Evolutionary conservation across 2,113 vertebrate genomes (phyloP).

Genomic region (Mus pahari): DNA sequence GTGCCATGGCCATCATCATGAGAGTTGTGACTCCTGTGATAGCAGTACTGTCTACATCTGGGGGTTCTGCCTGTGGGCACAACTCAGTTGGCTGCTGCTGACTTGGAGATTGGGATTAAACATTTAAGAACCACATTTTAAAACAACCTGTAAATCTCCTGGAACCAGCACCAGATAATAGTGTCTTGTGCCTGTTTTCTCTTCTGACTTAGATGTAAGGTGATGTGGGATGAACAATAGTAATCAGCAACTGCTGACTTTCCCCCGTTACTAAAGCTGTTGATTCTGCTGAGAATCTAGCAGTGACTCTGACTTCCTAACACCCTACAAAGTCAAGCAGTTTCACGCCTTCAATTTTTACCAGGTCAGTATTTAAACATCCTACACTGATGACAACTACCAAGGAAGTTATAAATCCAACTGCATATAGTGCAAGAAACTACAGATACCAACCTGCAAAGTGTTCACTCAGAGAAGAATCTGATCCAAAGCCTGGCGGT

Average conservation of each 20-base stretch:
- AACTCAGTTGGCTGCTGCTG: conserved; percentile 9
- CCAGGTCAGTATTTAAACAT: not conserved
- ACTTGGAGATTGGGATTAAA: not conserved
- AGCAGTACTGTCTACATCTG: not conserved
- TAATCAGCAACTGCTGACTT: not conserved
- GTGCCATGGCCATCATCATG: not conserved
- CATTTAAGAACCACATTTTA: not conserved
- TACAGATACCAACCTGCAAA: not conserved
- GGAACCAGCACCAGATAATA: not conserved
- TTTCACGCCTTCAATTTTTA: not conserved
- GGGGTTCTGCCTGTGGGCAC: not conserved
- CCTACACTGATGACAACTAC: not conserved
- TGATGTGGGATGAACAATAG: not conserved
- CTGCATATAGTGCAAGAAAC: not conserved
- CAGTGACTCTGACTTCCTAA: not conserved
- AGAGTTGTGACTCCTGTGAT: not conserved
- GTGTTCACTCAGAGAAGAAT: not conserved
- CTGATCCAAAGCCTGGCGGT: no score
- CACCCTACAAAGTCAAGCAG: not conserved
- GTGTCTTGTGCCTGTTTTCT: not conserved
- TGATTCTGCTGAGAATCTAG: not conserved
- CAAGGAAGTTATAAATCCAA: not conserved
- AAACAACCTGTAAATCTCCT: not conserved
- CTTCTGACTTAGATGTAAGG: not conserved
- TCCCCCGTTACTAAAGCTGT: not conserved